Conservation (phyloP, 2,797 vertebrate species). For the Catharus ustulatus region DNA sequence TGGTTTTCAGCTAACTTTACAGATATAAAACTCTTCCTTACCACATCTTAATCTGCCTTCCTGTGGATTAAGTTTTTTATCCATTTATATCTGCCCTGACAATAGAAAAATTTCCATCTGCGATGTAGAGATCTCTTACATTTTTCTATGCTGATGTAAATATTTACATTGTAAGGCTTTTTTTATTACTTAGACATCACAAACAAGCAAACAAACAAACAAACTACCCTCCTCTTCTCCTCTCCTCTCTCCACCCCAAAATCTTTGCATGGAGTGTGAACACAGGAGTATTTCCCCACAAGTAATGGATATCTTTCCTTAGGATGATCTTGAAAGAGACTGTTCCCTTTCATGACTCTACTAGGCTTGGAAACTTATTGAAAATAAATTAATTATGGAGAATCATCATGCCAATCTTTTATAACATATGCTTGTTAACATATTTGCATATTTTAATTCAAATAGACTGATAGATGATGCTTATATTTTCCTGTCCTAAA, state of each 20-base stretch:
- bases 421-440: background rate
- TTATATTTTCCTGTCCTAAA: background rate
- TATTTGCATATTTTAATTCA: background rate
- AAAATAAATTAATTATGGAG: background rate
- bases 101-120: background rate
- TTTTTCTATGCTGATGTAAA: background rate
- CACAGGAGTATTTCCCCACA: rapidly evolving
- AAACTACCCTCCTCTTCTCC: background rate
- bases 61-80: background rate
- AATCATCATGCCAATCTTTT: background rate
- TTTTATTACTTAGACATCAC: background rate
- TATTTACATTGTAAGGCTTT: background rate
- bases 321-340: background rate
- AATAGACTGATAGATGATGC: background rate
- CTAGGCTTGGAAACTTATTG: background rate
- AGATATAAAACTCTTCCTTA: background rate
- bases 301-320: background rate
- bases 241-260: background rate
- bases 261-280: background rate
- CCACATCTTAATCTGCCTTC: background rate
- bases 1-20: background rate
- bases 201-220: background rate
- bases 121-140: background rate
- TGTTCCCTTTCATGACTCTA: background rate
- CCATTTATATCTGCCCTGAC: background rate